phyloP scores from a whole-genome alignment of 1,140 invertebrate genomes.

The Phymorhynchus buccinoides region DNA sequence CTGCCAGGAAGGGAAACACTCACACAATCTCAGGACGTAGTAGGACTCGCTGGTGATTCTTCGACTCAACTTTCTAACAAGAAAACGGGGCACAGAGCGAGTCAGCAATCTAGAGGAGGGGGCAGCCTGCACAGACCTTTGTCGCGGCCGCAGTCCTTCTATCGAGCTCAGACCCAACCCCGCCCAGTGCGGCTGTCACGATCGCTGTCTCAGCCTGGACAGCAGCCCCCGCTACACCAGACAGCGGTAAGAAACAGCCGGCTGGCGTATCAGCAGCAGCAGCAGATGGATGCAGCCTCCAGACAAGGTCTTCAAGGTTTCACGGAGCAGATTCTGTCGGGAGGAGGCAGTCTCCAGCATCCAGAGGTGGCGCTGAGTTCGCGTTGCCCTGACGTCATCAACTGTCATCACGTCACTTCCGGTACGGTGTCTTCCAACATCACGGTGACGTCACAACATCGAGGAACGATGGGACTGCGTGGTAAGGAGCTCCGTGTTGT shows the following conservation, averaged over 20 bases:
- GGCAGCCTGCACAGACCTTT: constrained; percentile 10
- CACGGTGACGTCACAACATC: background rate
- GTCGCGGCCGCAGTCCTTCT: background rate
- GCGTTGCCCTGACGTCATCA: constrained; percentile 47
- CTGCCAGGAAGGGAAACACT: no score
- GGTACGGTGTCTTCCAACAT: background rate
- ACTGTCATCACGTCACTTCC: constrained; percentile 39
- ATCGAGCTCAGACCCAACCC: background rate
- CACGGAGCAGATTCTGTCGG: background rate
- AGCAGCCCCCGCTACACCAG: background rate
- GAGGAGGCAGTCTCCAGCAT: background rate
- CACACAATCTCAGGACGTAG: no score
- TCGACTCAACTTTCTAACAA: no score
- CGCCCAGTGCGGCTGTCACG: background rate
- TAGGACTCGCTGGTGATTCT: no score
- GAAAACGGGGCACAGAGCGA: no score
- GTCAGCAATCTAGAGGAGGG: no score
- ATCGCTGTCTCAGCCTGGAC: background rate
- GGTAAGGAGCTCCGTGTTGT: background rate
- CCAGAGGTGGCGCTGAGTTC: constrained; percentile 27
- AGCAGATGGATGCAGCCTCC: background rate
- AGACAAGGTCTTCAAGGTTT: background rate
- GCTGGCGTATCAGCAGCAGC: background rate
- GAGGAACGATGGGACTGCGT: background rate
- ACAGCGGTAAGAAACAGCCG: background rate